Evolutionary conservation across 2,113 vertebrate species (phyloP).

Genomic region (Calidris pugnax): DNA sequence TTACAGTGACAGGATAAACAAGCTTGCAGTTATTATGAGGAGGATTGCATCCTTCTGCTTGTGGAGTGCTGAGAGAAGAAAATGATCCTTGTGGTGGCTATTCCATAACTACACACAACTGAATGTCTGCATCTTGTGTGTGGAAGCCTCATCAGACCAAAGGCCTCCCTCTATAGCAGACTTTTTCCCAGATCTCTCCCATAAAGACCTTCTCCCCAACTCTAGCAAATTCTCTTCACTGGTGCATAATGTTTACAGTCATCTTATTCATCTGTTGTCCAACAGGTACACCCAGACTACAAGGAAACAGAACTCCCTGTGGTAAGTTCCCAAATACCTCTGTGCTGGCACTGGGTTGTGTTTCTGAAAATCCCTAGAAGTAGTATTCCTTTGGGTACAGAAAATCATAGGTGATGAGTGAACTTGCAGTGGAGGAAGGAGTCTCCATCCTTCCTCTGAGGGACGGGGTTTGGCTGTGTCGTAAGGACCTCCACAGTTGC

Average conservation of each 20-base stretch:
- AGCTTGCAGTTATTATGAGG: not conserved
- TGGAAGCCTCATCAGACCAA: not conserved
- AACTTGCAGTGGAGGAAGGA: not conserved
- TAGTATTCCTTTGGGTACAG: not conserved
- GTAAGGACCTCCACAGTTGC: not conserved
- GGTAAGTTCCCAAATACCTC: constrained; percentile 18
- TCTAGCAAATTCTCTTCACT: not conserved
- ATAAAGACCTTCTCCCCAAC: not conserved
- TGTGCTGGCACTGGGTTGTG: not conserved
- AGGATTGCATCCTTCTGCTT: not conserved
- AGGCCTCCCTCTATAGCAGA: not conserved
- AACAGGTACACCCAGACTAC: constrained; percentile 47
- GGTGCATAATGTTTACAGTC: not conserved
- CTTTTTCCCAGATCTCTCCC: not conserved
- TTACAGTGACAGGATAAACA: not conserved
- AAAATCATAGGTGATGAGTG: not conserved
- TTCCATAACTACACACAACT: rapidly evolving
- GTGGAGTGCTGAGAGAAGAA: not conserved
- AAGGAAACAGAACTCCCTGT: constrained; percentile 34
- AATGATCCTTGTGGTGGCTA: rapidly evolving
- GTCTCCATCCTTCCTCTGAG: not conserved
- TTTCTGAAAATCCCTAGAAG: not conserved
- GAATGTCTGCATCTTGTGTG: rapidly evolving
- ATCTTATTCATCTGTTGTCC: not conserved
- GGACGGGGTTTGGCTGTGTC: not conserved